Conservation (phyloP, 2,888 invertebrate genomes). For the Athalia cordata region DNA sequence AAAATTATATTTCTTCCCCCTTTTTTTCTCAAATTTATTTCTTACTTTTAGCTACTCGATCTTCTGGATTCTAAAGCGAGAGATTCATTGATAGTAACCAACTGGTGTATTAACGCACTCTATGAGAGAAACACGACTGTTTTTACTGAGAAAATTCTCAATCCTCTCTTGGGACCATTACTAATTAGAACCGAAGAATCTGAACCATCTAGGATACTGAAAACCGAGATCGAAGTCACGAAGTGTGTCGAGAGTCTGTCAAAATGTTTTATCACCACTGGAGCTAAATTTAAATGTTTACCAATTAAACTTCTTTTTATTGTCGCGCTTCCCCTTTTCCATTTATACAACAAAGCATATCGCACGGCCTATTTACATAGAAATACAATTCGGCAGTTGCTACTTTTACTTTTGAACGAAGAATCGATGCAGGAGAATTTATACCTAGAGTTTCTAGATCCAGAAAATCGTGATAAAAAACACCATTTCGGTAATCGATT, state of each 20-base stretch:
- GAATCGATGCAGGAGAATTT: slow-evolving; percentile 54
- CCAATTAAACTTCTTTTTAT: slow-evolving; percentile 61
- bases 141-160: slow-evolving; percentile 71
- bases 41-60: slow-evolving; percentile 74
- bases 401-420: slow-evolving; percentile 59
- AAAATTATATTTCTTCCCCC: not conserved
- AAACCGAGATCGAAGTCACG: slow-evolving; percentile 65
- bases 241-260: slow-evolving; percentile 66
- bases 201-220: slow-evolving; percentile 17
- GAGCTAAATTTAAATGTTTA: slow-evolving; percentile 67
- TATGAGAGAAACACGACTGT: slow-evolving; percentile 74
- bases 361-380: slow-evolving; percentile 60
- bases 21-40: not conserved
- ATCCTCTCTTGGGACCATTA: slow-evolving; percentile 66
- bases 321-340: slow-evolving; percentile 65
- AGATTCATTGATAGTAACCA: slow-evolving; percentile 75
- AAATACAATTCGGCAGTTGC: slow-evolving; percentile 58
- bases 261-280: slow-evolving; percentile 66
- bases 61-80: slow-evolving; percentile 71
- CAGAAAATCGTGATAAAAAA: slow-evolving; percentile 56
- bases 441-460: slow-evolving; percentile 61
- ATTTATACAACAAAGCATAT: slow-evolving; percentile 58
- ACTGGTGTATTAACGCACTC: slow-evolving; percentile 76
- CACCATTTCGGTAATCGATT: slow-evolving; percentile 63
- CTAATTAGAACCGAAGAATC: slow-evolving; percentile 40